Evolutionary conservation across 2,888 invertebrate genomes (phyloP).

Genomic region (Mallateleia sp.): DNA sequence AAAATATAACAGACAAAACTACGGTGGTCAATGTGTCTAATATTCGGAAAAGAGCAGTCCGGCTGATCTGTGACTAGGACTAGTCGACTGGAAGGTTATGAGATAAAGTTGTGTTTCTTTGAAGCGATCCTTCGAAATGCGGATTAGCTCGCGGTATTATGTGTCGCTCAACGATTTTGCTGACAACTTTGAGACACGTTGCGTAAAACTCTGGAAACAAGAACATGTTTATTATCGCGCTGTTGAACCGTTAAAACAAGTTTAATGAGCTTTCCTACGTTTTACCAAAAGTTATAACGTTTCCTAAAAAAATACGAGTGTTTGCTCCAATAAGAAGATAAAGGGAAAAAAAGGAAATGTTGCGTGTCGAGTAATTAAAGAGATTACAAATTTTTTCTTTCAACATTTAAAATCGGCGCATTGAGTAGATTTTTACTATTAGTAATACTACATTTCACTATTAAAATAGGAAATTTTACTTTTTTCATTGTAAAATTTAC

Average conservation of each 20-base stretch:
- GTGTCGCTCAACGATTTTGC: constrained; percentile 37
- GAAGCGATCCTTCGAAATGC: constrained; percentile 63
- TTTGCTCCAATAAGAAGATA: neutral
- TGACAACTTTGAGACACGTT: constrained; percentile 44
- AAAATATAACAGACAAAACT: constrained; percentile 52
- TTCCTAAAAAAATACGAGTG: neutral
- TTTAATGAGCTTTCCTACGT: constrained; percentile 40
- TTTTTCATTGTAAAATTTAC: no score
- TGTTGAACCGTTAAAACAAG: constrained; percentile 33
- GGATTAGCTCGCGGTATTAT: constrained; percentile 66
- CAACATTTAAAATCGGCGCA: no score
- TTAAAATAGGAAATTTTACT: no score
- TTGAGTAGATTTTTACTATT: no score
- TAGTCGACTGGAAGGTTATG: constrained; percentile 68
- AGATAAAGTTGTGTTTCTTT: constrained; percentile 67
- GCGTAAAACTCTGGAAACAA: constrained; percentile 50
- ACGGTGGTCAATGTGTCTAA: constrained; percentile 32
- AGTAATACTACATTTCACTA: no score
- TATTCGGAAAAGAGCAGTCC: constrained; percentile 65
- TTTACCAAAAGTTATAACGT: constrained; percentile 25
- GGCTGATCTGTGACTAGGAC: constrained; percentile 51
- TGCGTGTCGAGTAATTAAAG: no score
- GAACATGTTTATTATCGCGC: constrained; percentile 52
- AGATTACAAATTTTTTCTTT: no score
- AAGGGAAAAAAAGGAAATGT: neutral